Percentiles rank a stretch among this genome's conserved stretches.
Conservation (phyloP, 92 coral and sea anemone genomes). For the Isaurus tuberculatus region DNA sequence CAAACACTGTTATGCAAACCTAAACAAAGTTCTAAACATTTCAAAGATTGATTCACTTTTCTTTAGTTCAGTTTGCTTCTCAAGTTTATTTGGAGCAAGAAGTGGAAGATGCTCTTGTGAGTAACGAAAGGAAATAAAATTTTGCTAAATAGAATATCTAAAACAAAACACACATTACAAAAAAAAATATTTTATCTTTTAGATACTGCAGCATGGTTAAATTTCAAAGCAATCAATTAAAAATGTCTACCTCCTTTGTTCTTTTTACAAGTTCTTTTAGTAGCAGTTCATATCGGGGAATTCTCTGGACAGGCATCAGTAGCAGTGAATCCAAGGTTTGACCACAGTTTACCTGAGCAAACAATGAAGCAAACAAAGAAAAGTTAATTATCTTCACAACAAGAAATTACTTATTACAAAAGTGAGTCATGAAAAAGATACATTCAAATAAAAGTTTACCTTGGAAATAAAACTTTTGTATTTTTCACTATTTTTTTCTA, state of each 20-base stretch:
- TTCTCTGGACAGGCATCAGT: slow-evolving; percentile 78
- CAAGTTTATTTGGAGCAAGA: no score
- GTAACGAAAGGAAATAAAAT: no score
- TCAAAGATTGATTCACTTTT: no score
- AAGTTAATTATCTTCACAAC: not conserved
- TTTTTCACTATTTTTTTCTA: slow-evolving; percentile 88
- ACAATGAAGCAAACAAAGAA: not conserved
- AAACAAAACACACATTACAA: no score
- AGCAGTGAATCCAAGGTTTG: slow-evolving; percentile 83
- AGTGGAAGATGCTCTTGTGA: no score
- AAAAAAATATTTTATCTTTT: no score
- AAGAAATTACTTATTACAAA: not conserved
- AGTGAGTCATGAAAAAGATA: not conserved
- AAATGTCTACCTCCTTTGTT: slow-evolving; percentile 70
- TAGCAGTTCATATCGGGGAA: slow-evolving; percentile 93
- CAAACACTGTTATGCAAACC: no score
- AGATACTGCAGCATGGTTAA: not conserved
- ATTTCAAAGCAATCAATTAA: not conserved
- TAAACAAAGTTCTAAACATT: no score
- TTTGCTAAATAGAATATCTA: no score
- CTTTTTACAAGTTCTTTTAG: slow-evolving; percentile 94
- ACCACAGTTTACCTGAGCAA: slow-evolving; percentile 76
- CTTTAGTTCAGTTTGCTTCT: no score
- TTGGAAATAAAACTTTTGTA: slow-evolving; percentile 78
- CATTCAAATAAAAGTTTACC: slow-evolving; percentile 46